Conservation (phyloP, 1,140 invertebrate genomes). For the Lerema accius region DNA sequence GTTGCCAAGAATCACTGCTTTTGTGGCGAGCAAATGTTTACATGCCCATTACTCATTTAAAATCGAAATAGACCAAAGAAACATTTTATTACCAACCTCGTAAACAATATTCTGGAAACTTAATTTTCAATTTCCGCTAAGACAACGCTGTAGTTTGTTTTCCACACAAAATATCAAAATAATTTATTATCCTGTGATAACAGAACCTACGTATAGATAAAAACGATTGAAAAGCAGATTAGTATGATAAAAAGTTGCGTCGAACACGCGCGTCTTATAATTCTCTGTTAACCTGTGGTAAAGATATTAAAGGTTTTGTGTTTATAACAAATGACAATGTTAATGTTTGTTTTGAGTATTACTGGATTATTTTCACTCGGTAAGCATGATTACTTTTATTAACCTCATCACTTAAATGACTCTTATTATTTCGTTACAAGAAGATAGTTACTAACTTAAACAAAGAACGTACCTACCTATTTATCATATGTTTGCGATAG, state of each 20-base stretch:
- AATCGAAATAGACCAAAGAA: conserved; percentile 20
- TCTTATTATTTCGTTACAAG: not conserved
- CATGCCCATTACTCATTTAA: conserved; percentile 9
- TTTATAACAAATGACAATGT: conserved; percentile 42
- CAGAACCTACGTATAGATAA: conserved; percentile 54
- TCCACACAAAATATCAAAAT: conserved; percentile 57
- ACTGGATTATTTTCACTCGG: conserved; percentile 51
- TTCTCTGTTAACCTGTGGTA: conserved; percentile 31
- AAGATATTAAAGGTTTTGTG: not conserved
- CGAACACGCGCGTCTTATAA: conserved; percentile 49
- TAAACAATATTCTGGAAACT: conserved; percentile 43
- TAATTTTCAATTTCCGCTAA: conserved; percentile 40
- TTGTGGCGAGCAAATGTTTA: not conserved
- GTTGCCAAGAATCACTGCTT: conserved; percentile 22
- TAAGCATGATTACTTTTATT: conserved; percentile 43
- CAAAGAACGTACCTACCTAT: too few relatives aligned
- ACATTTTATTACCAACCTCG: conserved; percentile 50
- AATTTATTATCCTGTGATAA: conserved; percentile 70
- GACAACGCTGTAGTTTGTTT: conserved; percentile 44
- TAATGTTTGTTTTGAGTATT: conserved; percentile 52
- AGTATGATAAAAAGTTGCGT: conserved; percentile 60
- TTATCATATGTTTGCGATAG: conserved; percentile 33
- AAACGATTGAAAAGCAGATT: conserved; percentile 56
- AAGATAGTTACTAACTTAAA: not conserved
- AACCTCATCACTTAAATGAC: conserved; percentile 8